Conservation (phyloP, 23 tunicate species). For the Diplosoma virens region DNA sequence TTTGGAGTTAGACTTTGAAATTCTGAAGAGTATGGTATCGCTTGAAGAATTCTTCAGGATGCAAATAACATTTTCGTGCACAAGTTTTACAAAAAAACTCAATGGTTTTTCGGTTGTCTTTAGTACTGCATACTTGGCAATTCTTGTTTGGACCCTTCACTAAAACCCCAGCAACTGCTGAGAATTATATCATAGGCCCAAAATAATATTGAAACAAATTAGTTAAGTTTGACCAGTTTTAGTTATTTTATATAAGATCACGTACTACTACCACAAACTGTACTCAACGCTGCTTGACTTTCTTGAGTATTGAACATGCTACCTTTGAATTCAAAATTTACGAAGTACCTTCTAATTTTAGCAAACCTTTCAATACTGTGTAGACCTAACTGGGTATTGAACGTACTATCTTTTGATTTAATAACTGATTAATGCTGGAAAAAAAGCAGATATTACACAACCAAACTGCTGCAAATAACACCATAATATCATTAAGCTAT, state of each 20-base stretch:
- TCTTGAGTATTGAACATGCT: neutral
- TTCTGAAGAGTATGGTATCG: neutral
- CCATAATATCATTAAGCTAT: too few species aligned
- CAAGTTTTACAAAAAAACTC: too few species aligned
- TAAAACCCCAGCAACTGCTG: neutral
- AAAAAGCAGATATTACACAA: too few species aligned
- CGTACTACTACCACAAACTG: neutral
- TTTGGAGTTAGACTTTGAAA: neutral
- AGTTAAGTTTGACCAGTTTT: neutral
- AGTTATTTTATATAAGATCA: neutral
- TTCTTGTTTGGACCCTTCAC: neutral
- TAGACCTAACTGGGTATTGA: too few species aligned
- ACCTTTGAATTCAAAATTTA: neutral
- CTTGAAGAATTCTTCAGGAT: too few species aligned
- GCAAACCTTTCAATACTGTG: too few species aligned
- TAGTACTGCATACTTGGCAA: too few species aligned
- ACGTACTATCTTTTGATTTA: too few species aligned
- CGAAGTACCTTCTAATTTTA: neutral
- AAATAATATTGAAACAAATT: neutral
- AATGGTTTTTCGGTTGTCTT: too few species aligned
- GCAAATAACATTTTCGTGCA: too few species aligned
- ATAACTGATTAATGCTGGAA: too few species aligned
- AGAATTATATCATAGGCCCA: neutral
- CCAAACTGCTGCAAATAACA: too few species aligned
- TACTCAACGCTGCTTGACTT: neutral